Conservation (phyloP, 1,140 invertebrate species). For the Diabrotica undecimpunctata region DNA sequence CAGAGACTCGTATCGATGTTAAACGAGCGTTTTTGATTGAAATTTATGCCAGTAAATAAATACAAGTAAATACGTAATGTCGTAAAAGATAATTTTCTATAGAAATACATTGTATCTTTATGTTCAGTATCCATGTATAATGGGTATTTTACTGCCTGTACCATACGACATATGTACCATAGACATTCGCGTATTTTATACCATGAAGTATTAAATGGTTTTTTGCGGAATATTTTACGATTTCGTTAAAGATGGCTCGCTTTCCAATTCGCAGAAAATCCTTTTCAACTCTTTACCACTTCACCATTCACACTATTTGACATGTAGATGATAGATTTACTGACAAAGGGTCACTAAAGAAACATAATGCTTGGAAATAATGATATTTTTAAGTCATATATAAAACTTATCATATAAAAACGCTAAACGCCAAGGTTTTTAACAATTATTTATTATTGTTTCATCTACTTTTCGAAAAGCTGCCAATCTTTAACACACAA, state of each 20-base stretch:
- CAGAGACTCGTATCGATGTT: slow-evolving; percentile 8
- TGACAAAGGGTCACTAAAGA: no score
- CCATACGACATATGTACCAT: slow-evolving; percentile 18
- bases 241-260: slow-evolving; percentile 10
- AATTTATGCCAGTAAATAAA: slow-evolving; percentile 24
- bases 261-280: slow-evolving; percentile 6
- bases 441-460: no score
- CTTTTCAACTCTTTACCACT: background rate
- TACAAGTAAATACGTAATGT: slow-evolving; percentile 26
- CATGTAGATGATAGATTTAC: no score
- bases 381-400: no score
- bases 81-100: slow-evolving; percentile 32
- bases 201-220: slow-evolving; percentile 14
- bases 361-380: no score
- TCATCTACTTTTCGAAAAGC: no score
- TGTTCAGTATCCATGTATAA: slow-evolving; percentile 27
- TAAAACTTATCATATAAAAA: no score
- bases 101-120: slow-evolving; percentile 30
- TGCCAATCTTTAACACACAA: no score
- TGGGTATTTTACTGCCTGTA: slow-evolving; percentile 26
- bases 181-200: slow-evolving; percentile 17
- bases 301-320: no score
- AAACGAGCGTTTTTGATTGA: slow-evolving; percentile 22
- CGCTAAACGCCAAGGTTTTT: no score
- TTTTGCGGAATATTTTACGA: slow-evolving; percentile 20